Conservation (phyloP, 2,888 invertebrate species). For the Mythimna lalbum region DNA sequence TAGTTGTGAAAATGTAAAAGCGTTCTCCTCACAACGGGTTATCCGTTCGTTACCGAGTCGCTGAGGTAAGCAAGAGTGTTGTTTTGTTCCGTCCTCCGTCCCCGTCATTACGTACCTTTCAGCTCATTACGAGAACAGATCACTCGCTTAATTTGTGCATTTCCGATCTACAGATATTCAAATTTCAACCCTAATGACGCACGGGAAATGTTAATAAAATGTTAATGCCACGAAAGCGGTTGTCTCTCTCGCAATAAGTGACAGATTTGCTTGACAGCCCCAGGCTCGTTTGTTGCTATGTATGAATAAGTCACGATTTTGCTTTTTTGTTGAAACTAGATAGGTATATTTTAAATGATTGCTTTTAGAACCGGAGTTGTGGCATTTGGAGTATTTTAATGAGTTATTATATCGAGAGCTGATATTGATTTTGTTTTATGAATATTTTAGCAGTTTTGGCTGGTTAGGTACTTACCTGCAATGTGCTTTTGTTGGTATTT, state of each 20-base stretch:
- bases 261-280: slow-evolving; percentile 90
- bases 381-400: slow-evolving; percentile 66
- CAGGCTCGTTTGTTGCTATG: slow-evolving; percentile 84
- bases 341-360: slow-evolving; percentile 68
- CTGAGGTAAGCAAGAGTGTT: slow-evolving; percentile 87
- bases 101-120: slow-evolving; percentile 88
- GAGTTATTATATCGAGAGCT: slow-evolving; percentile 57
- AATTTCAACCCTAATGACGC: slow-evolving; percentile 89
- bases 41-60: slow-evolving; percentile 78
- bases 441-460: slow-evolving; percentile 41
- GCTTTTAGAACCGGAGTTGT: slow-evolving; percentile 64
- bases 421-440: slow-evolving; percentile 53
- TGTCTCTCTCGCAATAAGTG: slow-evolving; percentile 85
- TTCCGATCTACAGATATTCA: slow-evolving; percentile 90
- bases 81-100: slow-evolving; percentile 84
- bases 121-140: slow-evolving; percentile 89
- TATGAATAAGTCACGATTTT: slow-evolving; percentile 89
- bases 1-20: slow-evolving; percentile 57
- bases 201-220: slow-evolving; percentile 90
- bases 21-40: slow-evolving; percentile 69
- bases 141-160: slow-evolving; percentile 91
- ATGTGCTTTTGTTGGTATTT: slow-evolving; percentile 21
- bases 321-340: slow-evolving; percentile 79
- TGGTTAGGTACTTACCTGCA: neutral
- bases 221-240: slow-evolving; percentile 89